Conservation (phyloP, 2,113 vertebrate species). For the Perccottus glenii region DNA sequence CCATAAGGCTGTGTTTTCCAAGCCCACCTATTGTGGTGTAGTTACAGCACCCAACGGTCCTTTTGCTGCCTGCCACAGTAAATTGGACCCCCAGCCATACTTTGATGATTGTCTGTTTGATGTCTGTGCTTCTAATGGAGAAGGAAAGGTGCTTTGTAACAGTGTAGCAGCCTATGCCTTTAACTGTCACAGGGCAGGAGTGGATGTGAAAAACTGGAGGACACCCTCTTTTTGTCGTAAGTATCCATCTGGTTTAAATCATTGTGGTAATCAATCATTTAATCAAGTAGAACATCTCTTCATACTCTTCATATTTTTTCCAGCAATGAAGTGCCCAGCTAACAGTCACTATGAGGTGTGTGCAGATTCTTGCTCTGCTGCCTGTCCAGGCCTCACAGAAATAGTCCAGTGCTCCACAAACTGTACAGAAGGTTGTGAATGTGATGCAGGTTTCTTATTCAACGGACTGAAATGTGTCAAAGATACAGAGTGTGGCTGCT, state of each 20-base stretch:
- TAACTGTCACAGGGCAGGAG: constrained; percentile 66
- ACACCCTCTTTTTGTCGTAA: constrained; percentile 77
- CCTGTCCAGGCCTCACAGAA: constrained; percentile 67
- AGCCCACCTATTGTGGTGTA: constrained; percentile 67
- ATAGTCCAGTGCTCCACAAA: constrained; percentile 48
- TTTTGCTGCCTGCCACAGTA: constrained; percentile 69
- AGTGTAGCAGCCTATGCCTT: constrained; percentile 72
- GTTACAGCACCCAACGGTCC: constrained; percentile 63
- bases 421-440: constrained; percentile 84
- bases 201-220: constrained; percentile 71
- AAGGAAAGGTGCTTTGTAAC: constrained; percentile 68
- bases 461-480: constrained; percentile 74
- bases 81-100: constrained; percentile 66
- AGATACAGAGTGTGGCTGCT: constrained; percentile 80
- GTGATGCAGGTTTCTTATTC: constrained; percentile 72
- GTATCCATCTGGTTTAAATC: constrained; percentile 28
- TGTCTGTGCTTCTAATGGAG: constrained; percentile 67
- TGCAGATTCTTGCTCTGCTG: constrained; percentile 64
- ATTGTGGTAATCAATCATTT: background rate
- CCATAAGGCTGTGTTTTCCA: constrained; percentile 61
- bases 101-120: constrained; percentile 76
- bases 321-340: constrained; percentile 77
- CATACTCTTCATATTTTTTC: background rate
- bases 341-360: constrained; percentile 84
- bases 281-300: background rate